phyloP scores from a whole-genome alignment of 1,140 invertebrate species.

The Brachionus manjavacas region DNA sequence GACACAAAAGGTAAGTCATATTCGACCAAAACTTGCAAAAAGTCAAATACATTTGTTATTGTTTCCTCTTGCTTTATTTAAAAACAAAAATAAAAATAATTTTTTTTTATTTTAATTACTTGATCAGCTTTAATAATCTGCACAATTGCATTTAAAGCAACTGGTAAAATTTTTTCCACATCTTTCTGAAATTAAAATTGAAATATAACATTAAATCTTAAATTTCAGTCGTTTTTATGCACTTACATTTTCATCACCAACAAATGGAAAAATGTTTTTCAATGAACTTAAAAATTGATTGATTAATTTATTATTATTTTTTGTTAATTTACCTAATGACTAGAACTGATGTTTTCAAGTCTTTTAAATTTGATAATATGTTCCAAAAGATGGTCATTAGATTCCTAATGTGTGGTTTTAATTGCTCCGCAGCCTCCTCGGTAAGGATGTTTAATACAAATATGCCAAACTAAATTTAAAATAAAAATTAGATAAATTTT shows the following conservation, averaged over 20 bases:
- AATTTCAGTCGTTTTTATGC: neutral
- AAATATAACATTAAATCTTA: neutral
- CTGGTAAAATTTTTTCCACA: neutral
- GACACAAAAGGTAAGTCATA: constrained; percentile 6
- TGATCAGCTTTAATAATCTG: constrained; percentile 28
- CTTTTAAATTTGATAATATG: neutral
- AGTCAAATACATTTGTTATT: constrained; percentile 16
- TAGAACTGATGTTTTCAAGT: neutral
- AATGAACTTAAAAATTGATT: neutral
- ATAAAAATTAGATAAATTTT: neutral
- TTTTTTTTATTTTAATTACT: neutral
- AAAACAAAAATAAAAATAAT: neutral
- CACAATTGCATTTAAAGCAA: neutral
- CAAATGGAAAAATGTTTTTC: neutral
- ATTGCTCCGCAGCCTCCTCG: constrained; percentile 38
- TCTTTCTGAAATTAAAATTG: neutral
- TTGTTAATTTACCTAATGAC: neutral
- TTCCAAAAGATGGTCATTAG: neutral
- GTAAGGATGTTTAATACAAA: neutral
- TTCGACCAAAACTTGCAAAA: constrained; percentile 17
- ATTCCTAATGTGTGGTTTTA: constrained; percentile 21
- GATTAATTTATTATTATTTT: neutral
- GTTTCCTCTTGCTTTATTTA: constrained; percentile 28
- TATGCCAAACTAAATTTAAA: constrained; percentile 8
- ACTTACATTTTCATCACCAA: neutral